phyloP scores from a whole-genome alignment of 2,888 invertebrate species.

The Xestoiulus laeticollis region DNA sequence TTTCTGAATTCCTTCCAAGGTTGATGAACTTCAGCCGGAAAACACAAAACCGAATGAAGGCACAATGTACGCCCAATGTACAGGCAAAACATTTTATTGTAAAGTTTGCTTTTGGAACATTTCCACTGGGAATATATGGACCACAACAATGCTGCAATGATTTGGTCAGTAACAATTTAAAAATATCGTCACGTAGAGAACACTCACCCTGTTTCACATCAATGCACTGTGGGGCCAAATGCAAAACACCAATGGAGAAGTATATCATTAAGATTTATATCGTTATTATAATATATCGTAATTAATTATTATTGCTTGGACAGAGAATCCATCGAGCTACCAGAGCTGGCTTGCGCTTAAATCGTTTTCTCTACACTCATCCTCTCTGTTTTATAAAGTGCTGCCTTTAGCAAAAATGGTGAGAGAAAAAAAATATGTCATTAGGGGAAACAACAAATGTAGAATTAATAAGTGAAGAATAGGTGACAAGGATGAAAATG shows the following conservation, averaged over 20 bases:
- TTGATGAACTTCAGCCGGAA: neutral
- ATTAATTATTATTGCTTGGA: constrained; percentile 52
- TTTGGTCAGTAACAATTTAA: constrained; percentile 53
- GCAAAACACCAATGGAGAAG: constrained; percentile 48
- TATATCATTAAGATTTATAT: constrained; percentile 45
- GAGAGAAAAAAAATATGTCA: neutral
- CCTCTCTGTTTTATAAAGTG: neutral
- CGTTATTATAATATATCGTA: constrained; percentile 44
- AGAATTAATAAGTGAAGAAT: neutral
- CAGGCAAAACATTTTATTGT: constrained; percentile 52
- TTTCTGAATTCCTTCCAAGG: neutral
- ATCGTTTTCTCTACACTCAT: neutral
- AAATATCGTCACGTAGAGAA: constrained; percentile 53
- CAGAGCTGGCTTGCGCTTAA: constrained; percentile 25
- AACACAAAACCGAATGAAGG: neutral
- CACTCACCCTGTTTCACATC: constrained; percentile 54
- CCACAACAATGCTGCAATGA: constrained; percentile 53
- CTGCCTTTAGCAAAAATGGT: constrained; percentile 18
- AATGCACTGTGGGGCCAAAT: constrained; percentile 51
- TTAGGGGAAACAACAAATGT: neutral
- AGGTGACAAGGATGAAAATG: neutral
- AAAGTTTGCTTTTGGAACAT: constrained; percentile 53
- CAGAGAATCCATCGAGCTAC: constrained; percentile 49
- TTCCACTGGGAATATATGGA: constrained; percentile 52
- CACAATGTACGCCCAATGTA: neutral